Percentiles rank a stretch among this genome's conserved stretches.
Conservation (phyloP, 2,888 invertebrate genomes). For the Sinopyrophorus schimmeli region DNA sequence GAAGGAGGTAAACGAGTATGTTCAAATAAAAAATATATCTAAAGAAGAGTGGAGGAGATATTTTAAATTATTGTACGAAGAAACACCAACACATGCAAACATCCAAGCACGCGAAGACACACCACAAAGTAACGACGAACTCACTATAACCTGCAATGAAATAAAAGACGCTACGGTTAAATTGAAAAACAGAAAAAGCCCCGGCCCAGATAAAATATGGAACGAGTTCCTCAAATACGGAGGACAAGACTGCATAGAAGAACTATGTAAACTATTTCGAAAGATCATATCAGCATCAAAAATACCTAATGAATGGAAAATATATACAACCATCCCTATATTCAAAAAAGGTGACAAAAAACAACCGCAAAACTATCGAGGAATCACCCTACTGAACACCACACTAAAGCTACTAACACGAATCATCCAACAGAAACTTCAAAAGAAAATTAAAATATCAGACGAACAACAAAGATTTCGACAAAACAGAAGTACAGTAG, state of each 20-base stretch:
- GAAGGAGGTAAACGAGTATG: slow-evolving; percentile 1
- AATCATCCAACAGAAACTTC: slow-evolving; percentile 6
- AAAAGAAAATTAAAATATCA: not conserved
- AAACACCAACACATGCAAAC: slow-evolving; percentile 5
- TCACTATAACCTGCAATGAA: slow-evolving; percentile 1
- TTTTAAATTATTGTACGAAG: slow-evolving; percentile 1
- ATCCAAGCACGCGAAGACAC: slow-evolving; percentile 1
- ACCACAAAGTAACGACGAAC: not conserved
- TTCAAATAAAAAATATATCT: slow-evolving; percentile 1
- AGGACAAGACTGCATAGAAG: slow-evolving; percentile 8
- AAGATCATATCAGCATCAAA: slow-evolving; percentile 1
- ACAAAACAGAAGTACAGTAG: slow-evolving; percentile 3
- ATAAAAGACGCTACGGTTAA: slow-evolving; percentile 2
- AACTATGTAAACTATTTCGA: slow-evolving; percentile 1
- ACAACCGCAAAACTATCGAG: slow-evolving; percentile 7
- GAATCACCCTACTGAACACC: slow-evolving; percentile 6
- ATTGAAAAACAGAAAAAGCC: not conserved
- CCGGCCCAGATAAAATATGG: slow-evolving; percentile 2
- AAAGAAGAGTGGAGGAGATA: slow-evolving; percentile 2
- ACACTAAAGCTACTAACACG: slow-evolving; percentile 2
- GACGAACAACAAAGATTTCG: slow-evolving; percentile 5
- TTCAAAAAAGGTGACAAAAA: slow-evolving; percentile 3
- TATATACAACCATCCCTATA: not conserved
- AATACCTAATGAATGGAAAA: slow-evolving; percentile 1
- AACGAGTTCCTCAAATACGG: slow-evolving; percentile 4